Evolutionary conservation across 1,140 invertebrate genomes (phyloP).

Genomic region (Pteromalus puparum): DNA sequence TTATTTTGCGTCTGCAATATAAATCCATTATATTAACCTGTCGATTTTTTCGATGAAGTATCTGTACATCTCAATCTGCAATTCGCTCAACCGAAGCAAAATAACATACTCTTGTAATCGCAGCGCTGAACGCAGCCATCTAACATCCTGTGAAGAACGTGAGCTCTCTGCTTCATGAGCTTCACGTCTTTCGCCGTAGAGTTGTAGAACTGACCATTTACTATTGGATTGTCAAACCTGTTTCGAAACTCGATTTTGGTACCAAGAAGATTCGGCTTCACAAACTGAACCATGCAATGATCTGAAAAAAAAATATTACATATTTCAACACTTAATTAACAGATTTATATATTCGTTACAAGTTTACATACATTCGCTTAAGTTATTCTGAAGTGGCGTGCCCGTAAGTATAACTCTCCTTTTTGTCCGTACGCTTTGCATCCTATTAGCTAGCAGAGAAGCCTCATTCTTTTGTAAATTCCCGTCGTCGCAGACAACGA

Average conservation of each 20-base stretch:
- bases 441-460: conserved; percentile 86
- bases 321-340: conserved; percentile 3
- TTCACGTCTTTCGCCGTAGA: conserved; percentile 90
- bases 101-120: conserved; percentile 97
- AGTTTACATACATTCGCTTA: conserved; percentile 88
- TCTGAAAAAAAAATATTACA: conserved; percentile 75
- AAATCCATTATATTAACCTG: conserved; percentile 56
- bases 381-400: conserved; percentile 96
- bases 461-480: conserved; percentile 93
- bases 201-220: conserved; percentile 94
- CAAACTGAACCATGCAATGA: conserved; percentile 98
- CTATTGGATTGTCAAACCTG: conserved; percentile 94
- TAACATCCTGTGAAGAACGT: conserved; percentile 93
- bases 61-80: conserved; percentile 90
- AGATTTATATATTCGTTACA: conserved; percentile 12
- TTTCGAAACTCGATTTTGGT: conserved; percentile 92
- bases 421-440: conserved; percentile 84
- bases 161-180: conserved; percentile 93
- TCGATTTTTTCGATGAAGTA: conserved; percentile 79
- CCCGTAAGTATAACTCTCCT: conserved; percentile 93
- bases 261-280: conserved; percentile 93
- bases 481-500: conserved; percentile 92
- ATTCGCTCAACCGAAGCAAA: conserved; percentile 86
- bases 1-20: background rate
- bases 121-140: conserved; percentile 91